Conservation (phyloP, 2,888 invertebrate genomes). For the Rapana venosa region DNA sequence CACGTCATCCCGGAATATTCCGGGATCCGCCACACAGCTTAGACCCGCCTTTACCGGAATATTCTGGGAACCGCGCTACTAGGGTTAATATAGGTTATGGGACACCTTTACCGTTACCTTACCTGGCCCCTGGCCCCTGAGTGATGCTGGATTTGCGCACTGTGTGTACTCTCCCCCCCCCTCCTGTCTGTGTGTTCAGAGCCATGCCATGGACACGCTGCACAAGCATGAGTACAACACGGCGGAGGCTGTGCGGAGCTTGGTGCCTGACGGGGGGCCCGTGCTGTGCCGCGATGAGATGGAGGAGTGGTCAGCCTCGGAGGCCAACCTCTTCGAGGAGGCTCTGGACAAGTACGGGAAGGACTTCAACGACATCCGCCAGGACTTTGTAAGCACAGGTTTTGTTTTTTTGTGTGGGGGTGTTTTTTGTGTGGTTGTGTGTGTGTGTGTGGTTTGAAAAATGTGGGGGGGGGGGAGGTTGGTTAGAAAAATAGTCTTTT, state of each 20-base stretch:
- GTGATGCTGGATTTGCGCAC: too few relatives aligned
- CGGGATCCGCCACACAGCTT: too few relatives aligned
- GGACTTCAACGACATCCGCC: conserved; percentile 98
- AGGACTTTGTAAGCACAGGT: conserved; percentile 91
- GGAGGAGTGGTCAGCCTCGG: conserved; percentile 99
- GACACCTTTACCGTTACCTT: too few relatives aligned
- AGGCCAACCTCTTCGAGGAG: conserved; percentile 99
- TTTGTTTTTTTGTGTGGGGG: background rate
- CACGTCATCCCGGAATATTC: too few relatives aligned
- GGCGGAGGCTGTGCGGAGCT: conserved; percentile 91
- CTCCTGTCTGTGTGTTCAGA: conserved; percentile 84
- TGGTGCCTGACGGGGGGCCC: conserved; percentile 97
- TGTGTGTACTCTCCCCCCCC: too few relatives aligned
- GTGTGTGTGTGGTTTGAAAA: too few relatives aligned
- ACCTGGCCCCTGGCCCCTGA: too few relatives aligned
- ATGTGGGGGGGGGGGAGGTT: too few relatives aligned
- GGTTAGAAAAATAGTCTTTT: background rate
- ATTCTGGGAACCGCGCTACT: too few relatives aligned
- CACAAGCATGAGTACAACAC: conserved; percentile 95
- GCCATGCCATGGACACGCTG: conserved; percentile 98
- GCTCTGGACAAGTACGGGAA: conserved; percentile 93
- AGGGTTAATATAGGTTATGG: too few relatives aligned
- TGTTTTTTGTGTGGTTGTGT: background rate
- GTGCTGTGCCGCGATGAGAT: conserved; percentile 96
- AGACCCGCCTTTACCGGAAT: too few relatives aligned